Conservation (phyloP, 2,888 invertebrate genomes). For the Tipula helvola region DNA sequence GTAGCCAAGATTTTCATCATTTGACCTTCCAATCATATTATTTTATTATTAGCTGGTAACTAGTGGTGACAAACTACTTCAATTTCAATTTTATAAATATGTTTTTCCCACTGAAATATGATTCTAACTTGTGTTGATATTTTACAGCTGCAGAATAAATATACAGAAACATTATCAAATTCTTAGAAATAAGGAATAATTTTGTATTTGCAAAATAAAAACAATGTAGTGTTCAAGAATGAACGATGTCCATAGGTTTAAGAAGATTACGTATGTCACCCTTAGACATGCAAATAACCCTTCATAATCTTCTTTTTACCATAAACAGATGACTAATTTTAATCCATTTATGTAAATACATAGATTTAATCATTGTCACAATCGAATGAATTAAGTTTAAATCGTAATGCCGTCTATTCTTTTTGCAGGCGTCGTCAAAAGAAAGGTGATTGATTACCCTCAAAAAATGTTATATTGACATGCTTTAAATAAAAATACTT, state of each 20-base stretch:
- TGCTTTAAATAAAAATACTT: not conserved
- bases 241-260: too few species aligned
- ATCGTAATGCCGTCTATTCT: not conserved
- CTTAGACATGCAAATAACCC: not conserved
- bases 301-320: not conserved
- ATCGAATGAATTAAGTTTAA: too few species aligned
- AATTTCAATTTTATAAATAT: not conserved
- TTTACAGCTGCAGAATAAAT: not conserved
- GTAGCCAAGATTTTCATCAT: not conserved
- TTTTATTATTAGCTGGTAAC: not conserved
- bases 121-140: not conserved
- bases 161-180: not conserved
- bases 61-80: not conserved
- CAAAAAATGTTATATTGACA: not conserved
- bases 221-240: not conserved
- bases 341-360: not conserved
- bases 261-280: not conserved
- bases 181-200: not conserved
- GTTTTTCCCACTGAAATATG: not conserved
- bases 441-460: not conserved
- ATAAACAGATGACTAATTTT: not conserved
- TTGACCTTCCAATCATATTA: not conserved
- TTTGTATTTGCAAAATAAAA: not conserved
- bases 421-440: not conserved
- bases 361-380: not conserved